Percentiles rank a stretch among this genome's conserved stretches.
Conservation (phyloP, 2,797 vertebrate species). For the Stomatorhinus walkeri region DNA sequence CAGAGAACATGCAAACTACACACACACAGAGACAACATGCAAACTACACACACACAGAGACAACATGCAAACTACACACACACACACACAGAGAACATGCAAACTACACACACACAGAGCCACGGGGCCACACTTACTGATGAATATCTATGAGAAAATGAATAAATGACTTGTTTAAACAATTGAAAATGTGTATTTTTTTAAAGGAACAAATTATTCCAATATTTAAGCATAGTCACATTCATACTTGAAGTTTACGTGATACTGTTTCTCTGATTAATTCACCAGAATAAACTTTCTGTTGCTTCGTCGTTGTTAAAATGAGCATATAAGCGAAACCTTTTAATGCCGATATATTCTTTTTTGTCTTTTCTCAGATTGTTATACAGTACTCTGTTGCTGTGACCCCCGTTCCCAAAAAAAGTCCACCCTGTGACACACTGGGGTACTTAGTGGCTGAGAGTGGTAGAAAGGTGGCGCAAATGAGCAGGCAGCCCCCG, state of each 20-base stretch:
- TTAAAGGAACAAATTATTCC: neutral
- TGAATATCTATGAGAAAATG: neutral
- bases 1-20: neutral
- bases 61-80: neutral
- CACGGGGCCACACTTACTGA: neutral
- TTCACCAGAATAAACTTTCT: neutral
- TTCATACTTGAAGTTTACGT: neutral
- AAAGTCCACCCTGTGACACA: conserved; percentile 17
- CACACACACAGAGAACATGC: neutral
- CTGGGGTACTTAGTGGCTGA: conserved; percentile 14
- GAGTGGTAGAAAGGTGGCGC: conserved; percentile 52
- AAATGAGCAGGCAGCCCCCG: conserved; percentile 84
- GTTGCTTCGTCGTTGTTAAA: neutral
- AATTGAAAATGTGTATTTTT: neutral
- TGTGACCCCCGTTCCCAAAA: neutral
- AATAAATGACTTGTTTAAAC: neutral
- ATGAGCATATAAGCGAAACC: neutral
- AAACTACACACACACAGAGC: neutral
- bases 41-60: neutral
- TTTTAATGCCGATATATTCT: neutral
- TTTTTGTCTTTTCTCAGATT: neutral
- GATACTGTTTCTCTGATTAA: neutral
- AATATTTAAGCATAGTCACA: neutral
- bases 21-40: neutral
- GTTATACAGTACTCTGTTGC: neutral